phyloP scores from a whole-genome alignment of 2,797 vertebrate species.

The Decapterus maruadsi region DNA sequence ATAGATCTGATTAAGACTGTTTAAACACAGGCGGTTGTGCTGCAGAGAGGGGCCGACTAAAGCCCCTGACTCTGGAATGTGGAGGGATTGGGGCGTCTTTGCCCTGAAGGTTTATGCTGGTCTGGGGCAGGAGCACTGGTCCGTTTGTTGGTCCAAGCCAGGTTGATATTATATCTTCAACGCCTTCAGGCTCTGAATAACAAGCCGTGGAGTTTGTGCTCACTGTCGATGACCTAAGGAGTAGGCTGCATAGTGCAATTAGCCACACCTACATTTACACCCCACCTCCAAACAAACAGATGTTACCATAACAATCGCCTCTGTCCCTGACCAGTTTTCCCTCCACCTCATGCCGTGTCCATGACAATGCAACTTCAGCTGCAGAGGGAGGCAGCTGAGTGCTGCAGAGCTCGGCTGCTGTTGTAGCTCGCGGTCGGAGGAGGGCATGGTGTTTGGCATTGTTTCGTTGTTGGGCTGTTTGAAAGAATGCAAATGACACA shows the following conservation, averaged over 20 bases:
- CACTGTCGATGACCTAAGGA: conserved; percentile 44
- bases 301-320: conserved; percentile 77
- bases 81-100: conserved; percentile 49
- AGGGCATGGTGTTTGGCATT: conserved; percentile 52
- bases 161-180: conserved; percentile 65
- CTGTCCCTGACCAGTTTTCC: conserved; percentile 47
- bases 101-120: conserved; percentile 64
- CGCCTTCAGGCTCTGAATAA: conserved; percentile 59
- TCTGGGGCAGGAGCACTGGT: conserved; percentile 40
- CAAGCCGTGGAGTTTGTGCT: conserved; percentile 52
- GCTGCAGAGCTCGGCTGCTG: conserved; percentile 50
- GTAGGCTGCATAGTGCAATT: conserved; percentile 48
- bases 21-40: conserved; percentile 63
- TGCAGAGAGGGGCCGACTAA: conserved; percentile 48
- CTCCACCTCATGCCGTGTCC: conserved; percentile 64
- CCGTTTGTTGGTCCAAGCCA: conserved; percentile 50
- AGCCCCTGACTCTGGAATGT: conserved; percentile 69
- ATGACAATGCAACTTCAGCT: conserved; percentile 73
- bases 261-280: conserved; percentile 70
- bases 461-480: conserved; percentile 46
- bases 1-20: conserved; percentile 77
- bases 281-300: conserved; percentile 72
- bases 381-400: conserved; percentile 45
- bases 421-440: conserved; percentile 29
- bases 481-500: conserved; percentile 73